phyloP scores from a whole-genome alignment of 2,113 vertebrate genomes.

The Hypanus sabinus region DNA sequence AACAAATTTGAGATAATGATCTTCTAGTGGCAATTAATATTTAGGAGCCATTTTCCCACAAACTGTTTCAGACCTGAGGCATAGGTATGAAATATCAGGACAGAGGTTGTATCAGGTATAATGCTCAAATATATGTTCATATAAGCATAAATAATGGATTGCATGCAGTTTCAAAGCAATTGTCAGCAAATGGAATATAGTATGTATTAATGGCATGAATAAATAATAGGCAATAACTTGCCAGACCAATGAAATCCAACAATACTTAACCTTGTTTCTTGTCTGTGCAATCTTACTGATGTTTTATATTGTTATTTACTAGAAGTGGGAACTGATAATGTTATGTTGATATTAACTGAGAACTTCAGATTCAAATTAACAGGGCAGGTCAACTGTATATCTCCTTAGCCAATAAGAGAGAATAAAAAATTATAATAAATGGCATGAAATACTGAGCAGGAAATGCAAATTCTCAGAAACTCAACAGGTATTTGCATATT shows the following conservation, averaged over 20 bases:
- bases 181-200: not conserved
- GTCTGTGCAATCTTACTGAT: not conserved
- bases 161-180: not conserved
- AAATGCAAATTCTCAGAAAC: too few species aligned
- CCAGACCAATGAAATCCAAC: not conserved
- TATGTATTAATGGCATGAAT: not conserved
- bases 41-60: not conserved
- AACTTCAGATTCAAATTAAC: too few species aligned
- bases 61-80: too few species aligned
- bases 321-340: not conserved
- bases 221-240: not conserved
- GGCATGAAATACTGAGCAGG: too few species aligned
- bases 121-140: not conserved
- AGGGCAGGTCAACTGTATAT: not conserved
- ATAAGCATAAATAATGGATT: not conserved
- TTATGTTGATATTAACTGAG: too few species aligned
- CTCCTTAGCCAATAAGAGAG: not conserved
- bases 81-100: not conserved
- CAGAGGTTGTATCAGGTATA: not conserved
- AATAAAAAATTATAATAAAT: too few species aligned
- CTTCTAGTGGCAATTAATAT: not conserved
- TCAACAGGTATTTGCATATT: not conserved
- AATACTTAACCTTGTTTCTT: not conserved
- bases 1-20: not conserved
- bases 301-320: not conserved